phyloP scores from a whole-genome alignment of 1,140 invertebrate species.

The Nixonia krombeini region DNA sequence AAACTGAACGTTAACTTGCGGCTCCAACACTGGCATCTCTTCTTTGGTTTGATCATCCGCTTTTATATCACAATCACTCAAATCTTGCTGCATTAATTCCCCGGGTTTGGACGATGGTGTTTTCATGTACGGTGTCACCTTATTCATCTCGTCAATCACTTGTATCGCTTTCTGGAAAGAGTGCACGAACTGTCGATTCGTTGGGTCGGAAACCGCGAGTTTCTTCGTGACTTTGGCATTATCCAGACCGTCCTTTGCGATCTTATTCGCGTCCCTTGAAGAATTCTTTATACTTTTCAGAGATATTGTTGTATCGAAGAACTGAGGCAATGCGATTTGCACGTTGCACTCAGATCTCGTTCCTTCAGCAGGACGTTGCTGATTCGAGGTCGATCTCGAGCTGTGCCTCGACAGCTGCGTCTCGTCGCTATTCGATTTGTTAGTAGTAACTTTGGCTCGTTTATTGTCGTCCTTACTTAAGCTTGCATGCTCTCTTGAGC shows the following conservation, averaged over 20 bases:
- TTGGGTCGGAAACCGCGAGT: constrained; percentile 10
- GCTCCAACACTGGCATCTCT: constrained; percentile 64
- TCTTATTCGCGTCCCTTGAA: constrained; percentile 8
- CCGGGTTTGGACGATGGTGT: constrained; percentile 13
- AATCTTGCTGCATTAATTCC: background rate
- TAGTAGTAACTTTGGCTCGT: constrained; percentile 2
- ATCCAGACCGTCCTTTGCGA: background rate
- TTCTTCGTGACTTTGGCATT: constrained; percentile 22
- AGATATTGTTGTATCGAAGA: constrained; percentile 20
- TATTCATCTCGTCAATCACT: constrained; percentile 19
- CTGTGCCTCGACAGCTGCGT: background rate
- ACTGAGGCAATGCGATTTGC: background rate
- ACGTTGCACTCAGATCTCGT: constrained; percentile 5
- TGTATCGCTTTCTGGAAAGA: constrained; percentile 25
- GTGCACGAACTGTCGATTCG: constrained; percentile 22
- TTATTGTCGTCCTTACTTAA: constrained; percentile 8
- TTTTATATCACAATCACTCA: too few relatives aligned
- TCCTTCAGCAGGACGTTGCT: too few relatives aligned
- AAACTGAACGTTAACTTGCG: constrained; percentile 52
- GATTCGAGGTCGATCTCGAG: constrained; percentile 22
- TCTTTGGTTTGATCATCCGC: constrained; percentile 28
- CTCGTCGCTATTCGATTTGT: background rate
- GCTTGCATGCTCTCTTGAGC: constrained; percentile 8
- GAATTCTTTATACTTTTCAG: constrained; percentile 31
- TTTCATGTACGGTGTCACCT: constrained; percentile 35